Percentiles rank a stretch among this genome's conserved stretches.
Conservation (phyloP, 2,888 invertebrate genomes). For the Sipunculus nudus region DNA sequence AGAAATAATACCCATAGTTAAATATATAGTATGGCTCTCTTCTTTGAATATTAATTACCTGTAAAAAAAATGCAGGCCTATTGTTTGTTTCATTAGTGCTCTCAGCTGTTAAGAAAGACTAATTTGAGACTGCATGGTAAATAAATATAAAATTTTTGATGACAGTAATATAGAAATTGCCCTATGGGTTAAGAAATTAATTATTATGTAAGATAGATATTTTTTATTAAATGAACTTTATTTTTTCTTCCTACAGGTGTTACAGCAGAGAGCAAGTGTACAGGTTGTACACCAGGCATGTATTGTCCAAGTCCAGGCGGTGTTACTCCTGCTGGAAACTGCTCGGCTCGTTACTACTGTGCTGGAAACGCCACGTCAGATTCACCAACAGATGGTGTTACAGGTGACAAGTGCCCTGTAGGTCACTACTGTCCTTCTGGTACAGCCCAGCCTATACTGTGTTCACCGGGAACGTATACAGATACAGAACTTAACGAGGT, state of each 20-base stretch:
- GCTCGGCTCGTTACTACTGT: slow-evolving; percentile 55
- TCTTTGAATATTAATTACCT: too few relatives aligned
- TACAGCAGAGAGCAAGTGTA: slow-evolving; percentile 47
- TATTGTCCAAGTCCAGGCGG: slow-evolving; percentile 55
- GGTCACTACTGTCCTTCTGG: slow-evolving; percentile 59
- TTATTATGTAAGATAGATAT: too few relatives aligned
- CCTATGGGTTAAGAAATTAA: too few relatives aligned
- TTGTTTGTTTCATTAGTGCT: too few relatives aligned
- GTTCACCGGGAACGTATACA: slow-evolving; percentile 55
- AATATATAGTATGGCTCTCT: too few relatives aligned
- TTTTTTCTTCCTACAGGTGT: slow-evolving; percentile 43
- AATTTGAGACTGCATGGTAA: too few relatives aligned
- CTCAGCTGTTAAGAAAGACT: too few relatives aligned
- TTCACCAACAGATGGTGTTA: slow-evolving; percentile 47
- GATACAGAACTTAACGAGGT: slow-evolving; percentile 43
- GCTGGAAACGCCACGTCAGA: slow-evolving; percentile 54
- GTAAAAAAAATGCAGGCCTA: too few relatives aligned
- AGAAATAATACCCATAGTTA: too few relatives aligned
- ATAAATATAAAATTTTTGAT: too few relatives aligned
- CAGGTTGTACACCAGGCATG: slow-evolving; percentile 54
- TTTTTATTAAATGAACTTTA: too few relatives aligned
- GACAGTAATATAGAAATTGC: too few relatives aligned
- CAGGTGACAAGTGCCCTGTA: slow-evolving; percentile 56
- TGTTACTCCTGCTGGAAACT: slow-evolving; percentile 33
- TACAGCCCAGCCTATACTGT: slow-evolving; percentile 50